Evolutionary conservation across 2,888 invertebrate species (phyloP), one percentile per base, ranked within the genome.

Genomic region (Phyto melanocephala): DNA sequence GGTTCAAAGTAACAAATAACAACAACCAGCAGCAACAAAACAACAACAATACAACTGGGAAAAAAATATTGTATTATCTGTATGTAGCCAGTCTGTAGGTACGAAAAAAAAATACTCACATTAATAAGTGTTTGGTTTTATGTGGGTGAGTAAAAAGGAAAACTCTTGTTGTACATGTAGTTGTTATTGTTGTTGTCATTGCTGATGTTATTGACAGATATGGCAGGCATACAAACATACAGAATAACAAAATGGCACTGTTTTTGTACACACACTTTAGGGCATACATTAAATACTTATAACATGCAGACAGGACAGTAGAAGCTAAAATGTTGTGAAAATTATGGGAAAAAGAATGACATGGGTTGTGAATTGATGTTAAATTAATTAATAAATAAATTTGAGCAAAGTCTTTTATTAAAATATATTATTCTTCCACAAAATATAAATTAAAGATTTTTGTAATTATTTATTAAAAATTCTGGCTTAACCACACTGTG

Each of bases 191-290:
- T 54, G 35, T 58, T 68, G 58, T 76, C 47, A 15, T 15, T 22
- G 22, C 42, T 76, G 28, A 50, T 76, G 54, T 50, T 67, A 63
- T 67, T 76, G 77, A 68, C 77, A 77, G 60, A 20, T 54, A 52
- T 52, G 62, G 35, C 47, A 58, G n/a, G 40, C 47, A 58, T 47
- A 58, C 24, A 56, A 35, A 22, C 15, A 11, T 17, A 33, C 15
- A 58, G 13, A 47, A 20, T 6, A 47, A 28, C 20, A 71, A 20
- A 33, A 42, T n/a, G 20, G 11, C 56, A 17, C 8, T 15, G 15
- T 10, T 50, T 28, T 28, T 28, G 28, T 28, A 28, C 28, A 28
- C 28, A 28, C 3, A 28, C 28, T 28, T 28, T 28, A 5, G 6
- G 28, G 6, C 28, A 6, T 28, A 28, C 28, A 6, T 28, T 5